Evolutionary conservation across 2,888 invertebrate species (phyloP).

Genomic region (Scaptomyza reducta): DNA sequence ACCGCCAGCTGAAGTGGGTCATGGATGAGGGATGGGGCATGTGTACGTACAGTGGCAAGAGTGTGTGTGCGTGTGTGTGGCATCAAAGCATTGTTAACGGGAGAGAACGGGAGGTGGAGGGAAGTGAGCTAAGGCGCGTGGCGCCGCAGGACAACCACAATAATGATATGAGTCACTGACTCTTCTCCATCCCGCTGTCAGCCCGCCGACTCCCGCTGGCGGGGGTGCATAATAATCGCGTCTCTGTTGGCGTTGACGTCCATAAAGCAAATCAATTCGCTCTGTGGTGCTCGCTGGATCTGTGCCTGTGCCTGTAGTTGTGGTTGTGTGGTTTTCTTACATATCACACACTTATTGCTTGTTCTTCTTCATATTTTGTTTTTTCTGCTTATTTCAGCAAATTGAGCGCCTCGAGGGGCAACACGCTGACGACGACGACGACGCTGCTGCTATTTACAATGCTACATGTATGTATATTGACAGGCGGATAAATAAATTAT

Average conservation of each 20-base stretch:
- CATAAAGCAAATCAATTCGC: conserved; percentile 78
- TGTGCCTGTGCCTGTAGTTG: neutral
- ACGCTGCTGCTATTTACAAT: conserved; percentile 19
- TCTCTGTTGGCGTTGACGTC: conserved; percentile 68
- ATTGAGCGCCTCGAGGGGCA: conserved; percentile 66
- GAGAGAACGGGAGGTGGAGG: neutral
- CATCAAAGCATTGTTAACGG: conserved; percentile 48
- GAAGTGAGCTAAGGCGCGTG: conserved; percentile 52
- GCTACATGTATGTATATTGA: conserved; percentile 70
- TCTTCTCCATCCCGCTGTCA: conserved; percentile 14
- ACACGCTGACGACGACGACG: conserved; percentile 1
- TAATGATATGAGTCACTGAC: conserved; percentile 78
- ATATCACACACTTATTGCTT: conserved; percentile 5
- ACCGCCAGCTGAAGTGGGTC: neutral
- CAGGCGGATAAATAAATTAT: conserved; percentile 78
- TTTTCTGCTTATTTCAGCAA: conserved; percentile 76
- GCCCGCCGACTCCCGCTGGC: neutral
- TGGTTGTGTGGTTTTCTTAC: conserved; percentile 25
- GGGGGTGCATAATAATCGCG: conserved; percentile 77
- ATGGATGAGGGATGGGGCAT: no score
- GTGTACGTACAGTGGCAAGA: conserved; percentile 12
- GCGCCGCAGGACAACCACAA: conserved; percentile 72
- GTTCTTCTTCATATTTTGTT: conserved; percentile 11
- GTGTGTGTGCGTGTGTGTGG: conserved; percentile 23
- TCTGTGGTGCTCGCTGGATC: conserved; percentile 9